Base-by-base conservation (phyloP, 1,140 invertebrate genomes). In the Drosophila kurseongensis region DNA sequence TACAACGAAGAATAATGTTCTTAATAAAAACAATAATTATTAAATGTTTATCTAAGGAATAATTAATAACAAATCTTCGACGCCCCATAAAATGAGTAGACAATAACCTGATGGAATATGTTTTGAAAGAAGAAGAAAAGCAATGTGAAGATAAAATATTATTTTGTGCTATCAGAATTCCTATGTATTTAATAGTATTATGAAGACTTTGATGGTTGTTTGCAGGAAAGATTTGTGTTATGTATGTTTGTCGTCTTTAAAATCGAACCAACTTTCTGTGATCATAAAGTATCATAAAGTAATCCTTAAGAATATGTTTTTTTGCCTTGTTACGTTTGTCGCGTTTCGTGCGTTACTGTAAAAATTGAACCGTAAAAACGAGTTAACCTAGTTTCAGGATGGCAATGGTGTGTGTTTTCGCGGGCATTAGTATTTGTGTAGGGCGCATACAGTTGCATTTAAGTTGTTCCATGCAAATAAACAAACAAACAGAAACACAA, bases 381-480 rank as follows among this genome's bases (percentile, higher is more conserved):
- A 77, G 79, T 74, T 81, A 81, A 81, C 79, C 79, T 81, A 81
- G 52, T 81, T 81, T 76, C 62, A 41, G 42, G 35, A 59, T 9
- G 38, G 41, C 45, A 41, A 56, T 27, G 48, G 23, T 66, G 55
- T 51, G 44, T 56, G 36, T 51, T 8, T 40, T 7, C 42, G 52
- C 42, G 40, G 35, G 47, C 40, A 13, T 48, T 63, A 48, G 27
- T 67, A 13, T 60, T 51, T 75, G 54, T 67, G 42, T 18, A n/a
- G 27, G 50, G 32, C 40, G 58, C 71, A 50, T 41, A 66, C 48
- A 57, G 32, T 44, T 58, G 57, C 60, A 78, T 44, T 54, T 27
- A 10, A 9, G 32, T 55, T 58, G 54, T 60, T 73, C 29, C 66
- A 44, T 73, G 67, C 67, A 51, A 51, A 60, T 72, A 72, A 72